Conservation (phyloP, 2,797 vertebrate species). For the Poecilia wingei region DNA sequence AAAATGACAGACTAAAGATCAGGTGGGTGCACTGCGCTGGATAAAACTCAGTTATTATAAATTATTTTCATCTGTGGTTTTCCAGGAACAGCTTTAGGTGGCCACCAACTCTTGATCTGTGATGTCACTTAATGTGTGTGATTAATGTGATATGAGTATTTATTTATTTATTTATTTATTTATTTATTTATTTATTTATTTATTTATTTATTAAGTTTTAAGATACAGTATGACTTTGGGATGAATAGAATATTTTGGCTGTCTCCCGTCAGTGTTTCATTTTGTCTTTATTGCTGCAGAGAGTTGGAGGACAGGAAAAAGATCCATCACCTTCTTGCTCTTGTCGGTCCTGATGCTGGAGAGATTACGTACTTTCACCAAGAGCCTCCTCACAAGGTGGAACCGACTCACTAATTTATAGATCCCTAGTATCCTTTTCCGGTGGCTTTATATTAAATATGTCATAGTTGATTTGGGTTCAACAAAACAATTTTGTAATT, state of each 20-base stretch:
- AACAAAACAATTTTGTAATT: not conserved
- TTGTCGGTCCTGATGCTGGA: conserved; percentile 86
- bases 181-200: too few species aligned
- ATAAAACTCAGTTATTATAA: not conserved
- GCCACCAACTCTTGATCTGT: not conserved
- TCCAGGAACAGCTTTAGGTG: not conserved
- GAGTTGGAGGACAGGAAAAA: conserved; percentile 95
- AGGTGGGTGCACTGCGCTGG: conserved; percentile 77
- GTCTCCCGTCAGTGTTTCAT: not conserved
- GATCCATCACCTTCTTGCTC: conserved; percentile 90
- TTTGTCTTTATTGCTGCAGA: conserved; percentile 65
- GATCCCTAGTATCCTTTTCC: not conserved
- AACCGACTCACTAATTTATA: not conserved
- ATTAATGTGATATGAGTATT: not conserved
- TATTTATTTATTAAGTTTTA: not conserved
- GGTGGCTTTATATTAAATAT: not conserved
- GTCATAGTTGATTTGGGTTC: not conserved
- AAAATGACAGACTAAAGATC: conserved; percentile 96
- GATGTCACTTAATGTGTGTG: not conserved
- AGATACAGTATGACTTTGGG: not conserved
- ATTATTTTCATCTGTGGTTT: not conserved
- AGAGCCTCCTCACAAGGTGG: conserved; percentile 92
- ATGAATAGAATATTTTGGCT: not conserved
- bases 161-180: too few species aligned
- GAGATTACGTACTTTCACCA: conserved; percentile 93